Evolutionary conservation across 2,113 vertebrate species (phyloP).

Genomic region (Chunga burmeisteri): DNA sequence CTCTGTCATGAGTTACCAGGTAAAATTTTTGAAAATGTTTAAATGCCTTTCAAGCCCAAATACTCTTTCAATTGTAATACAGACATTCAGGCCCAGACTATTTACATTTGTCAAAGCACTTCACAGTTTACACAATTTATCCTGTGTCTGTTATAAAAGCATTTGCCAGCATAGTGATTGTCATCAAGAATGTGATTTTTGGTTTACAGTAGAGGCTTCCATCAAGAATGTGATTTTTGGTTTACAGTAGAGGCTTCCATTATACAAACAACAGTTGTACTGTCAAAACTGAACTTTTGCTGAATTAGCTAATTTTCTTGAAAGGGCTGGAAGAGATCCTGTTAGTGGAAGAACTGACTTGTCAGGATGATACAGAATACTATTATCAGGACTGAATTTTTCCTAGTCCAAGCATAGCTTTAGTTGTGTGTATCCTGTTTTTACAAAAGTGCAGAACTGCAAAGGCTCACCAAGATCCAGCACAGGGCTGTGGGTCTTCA

Average conservation of each 20-base stretch:
- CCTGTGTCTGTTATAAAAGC: neutral
- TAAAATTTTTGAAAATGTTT: neutral
- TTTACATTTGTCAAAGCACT: neutral
- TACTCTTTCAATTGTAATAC: neutral
- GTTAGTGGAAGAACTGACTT: neutral
- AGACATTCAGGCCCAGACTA: neutral
- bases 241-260: neutral
- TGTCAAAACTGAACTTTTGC: neutral
- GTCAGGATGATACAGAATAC: neutral
- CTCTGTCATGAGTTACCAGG: neutral
- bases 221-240: neutral
- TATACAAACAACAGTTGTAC: neutral
- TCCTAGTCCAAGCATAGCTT: neutral
- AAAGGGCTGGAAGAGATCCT: neutral
- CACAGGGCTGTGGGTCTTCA: neutral
- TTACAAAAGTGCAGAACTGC: neutral
- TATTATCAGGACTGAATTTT: neutral
- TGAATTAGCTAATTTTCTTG: constrained; percentile 11
- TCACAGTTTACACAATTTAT: neutral
- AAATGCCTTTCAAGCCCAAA: neutral
- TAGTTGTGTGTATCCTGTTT: neutral
- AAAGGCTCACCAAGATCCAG: neutral
- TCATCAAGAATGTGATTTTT: neutral
- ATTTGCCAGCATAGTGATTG: neutral
- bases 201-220: neutral